phyloP scores from a whole-genome alignment of 2,113 vertebrate genomes.

The Hiodon alosoides region DNA sequence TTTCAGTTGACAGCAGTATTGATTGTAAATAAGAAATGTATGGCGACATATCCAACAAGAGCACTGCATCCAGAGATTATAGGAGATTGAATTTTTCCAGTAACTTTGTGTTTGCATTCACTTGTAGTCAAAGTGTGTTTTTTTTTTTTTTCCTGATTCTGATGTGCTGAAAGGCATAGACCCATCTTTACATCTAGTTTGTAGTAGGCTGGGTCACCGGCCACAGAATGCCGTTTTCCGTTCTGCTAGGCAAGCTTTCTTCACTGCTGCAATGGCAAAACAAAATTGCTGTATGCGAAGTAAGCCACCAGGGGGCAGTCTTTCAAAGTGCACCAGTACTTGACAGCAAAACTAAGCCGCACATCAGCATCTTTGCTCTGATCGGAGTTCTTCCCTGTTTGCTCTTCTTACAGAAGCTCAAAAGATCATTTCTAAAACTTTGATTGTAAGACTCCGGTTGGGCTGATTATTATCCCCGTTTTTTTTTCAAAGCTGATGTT shows the following conservation, averaged over 20 bases:
- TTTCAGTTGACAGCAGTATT: no score
- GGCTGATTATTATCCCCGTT: background rate
- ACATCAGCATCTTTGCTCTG: background rate
- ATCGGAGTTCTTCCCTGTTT: background rate
- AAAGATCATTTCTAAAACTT: background rate
- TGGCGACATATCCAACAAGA: no score
- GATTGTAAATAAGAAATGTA: no score
- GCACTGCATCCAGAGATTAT: no score
- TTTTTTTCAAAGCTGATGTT: background rate
- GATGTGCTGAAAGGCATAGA: background rate
- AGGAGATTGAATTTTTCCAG: no score
- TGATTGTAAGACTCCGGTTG: background rate
- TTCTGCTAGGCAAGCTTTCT: background rate
- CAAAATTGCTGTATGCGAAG: constrained; percentile 14
- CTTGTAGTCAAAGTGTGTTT: background rate
- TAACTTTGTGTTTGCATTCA: no score
- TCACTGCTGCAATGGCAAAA: background rate
- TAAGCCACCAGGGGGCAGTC: constrained; percentile 53
- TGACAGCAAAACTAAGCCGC: background rate
- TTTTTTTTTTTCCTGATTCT: background rate
- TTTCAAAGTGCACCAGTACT: constrained; percentile 26
- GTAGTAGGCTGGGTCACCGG: background rate
- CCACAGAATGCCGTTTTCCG: background rate
- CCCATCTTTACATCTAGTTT: background rate
- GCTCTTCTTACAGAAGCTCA: background rate